Base-by-base conservation (phyloP, 1,140 invertebrate species). In the Ladona fulva region DNA sequence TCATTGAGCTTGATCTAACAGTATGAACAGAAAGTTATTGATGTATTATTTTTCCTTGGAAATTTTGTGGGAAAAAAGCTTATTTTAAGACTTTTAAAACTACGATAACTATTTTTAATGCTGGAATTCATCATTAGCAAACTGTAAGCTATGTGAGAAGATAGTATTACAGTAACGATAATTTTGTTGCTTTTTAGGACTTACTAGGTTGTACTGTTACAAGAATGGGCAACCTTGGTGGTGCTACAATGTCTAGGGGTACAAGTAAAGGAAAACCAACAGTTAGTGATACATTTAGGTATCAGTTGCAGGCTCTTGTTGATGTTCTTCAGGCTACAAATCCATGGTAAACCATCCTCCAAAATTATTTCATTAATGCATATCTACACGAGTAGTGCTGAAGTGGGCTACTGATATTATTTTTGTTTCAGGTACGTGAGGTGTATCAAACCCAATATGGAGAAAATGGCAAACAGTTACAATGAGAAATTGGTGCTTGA, bases 391-490 rank as follows among this genome's bases (percentile, higher is more conserved):
- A 19, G 10, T 52, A 11, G 10, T 11, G 19, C 10, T 52, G 19
- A 52, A 52, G 44, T 52, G 44, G 14, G 52, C n/a, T 66, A 11
- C 14, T 6, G 3, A 66, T 12, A 22, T 16, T 22, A 66, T 12
- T 66, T 19, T 66, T 66, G 12, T 81, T 82, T 5, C 81, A 93
- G 92, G 92, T 95, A 98, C 87, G 95, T 97, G 0, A 88, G 96
- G 10, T 98, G 97, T 83, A 97, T 98, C 80, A 98, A 98, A 83
- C 96, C 97, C 0, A 98, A 98, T 82, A 90, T 92, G 83, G 87
- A 92, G 80, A 98, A 98, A 85, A 86, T 89, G n/a, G 88, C 95
- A 0, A 91, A 95, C 81, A 89, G 91, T 80, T 98, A 95, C 84
- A 91, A 94, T 84, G 91, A 93, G 59, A 88, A 90, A 75, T 87